Evolutionary conservation across 2,888 invertebrate genomes (phyloP), one percentile per base, ranked within the genome.

Genomic region (Reticulitermes lucifugus): DNA sequence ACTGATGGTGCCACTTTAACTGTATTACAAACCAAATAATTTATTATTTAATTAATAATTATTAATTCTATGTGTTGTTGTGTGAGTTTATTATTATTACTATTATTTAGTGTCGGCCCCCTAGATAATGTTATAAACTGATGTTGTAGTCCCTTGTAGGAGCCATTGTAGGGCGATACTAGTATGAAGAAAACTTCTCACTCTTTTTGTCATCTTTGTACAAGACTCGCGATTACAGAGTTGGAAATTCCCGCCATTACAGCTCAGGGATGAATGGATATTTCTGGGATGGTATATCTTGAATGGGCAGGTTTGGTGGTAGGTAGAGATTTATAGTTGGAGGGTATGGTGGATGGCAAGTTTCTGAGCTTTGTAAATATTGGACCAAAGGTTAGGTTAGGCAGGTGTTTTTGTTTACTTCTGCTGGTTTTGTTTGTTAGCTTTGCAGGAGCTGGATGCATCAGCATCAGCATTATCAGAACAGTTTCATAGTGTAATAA

Each of bases 21-120:
- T 90, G 91, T 90, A 90, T 91, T 91, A 90, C 89, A 91, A 91
- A 91, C 91, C 91, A 91, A 91, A 91, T 91, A 91, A 91, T 91
- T 91, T 91, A 90, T 91, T 90, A 90, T 89, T 90, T 89, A 89
- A 89, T 88, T 89, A 92, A 92, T 92, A 92, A 92, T 92, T 87
- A 88, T 86, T 86, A 85, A 83, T 81, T 85, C 83, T 87, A 86
- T 86, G 86, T 87, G 86, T 87, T 87, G 87, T 87, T 87, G 87
- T 86, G 87, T 87, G 86, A 86, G 81, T 81, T 81, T 81, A 81
- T 81, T 81, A 81, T 84, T 87, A 85, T 85, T 65, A 65, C 25
- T 86, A 86, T 87, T 86, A 85, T 86, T 85, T 85, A 87, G 87
- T 86, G 86, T 87, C 85, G 79, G 85, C 84, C 85, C 83, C 65